Base-by-base conservation (phyloP, 2,888 invertebrate genomes). In the Anodontia alba region DNA sequence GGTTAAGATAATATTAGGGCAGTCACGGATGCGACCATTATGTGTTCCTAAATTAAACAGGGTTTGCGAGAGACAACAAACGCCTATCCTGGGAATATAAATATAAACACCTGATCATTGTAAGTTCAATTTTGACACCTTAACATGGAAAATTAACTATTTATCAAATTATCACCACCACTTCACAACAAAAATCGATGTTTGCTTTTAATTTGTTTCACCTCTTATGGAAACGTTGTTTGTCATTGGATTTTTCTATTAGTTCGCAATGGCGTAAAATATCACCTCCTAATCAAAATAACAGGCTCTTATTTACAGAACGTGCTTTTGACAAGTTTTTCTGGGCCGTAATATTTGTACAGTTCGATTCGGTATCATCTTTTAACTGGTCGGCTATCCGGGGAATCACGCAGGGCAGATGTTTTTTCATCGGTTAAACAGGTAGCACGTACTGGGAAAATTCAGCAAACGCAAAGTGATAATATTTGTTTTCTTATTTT, bases 321-420 rank as follows among this genome's bases (percentile, higher is more conserved):
- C 57, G 57, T 57, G 57, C 15, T 26, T 57, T 57, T 26, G 23
- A 57, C 57, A 57, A 26, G 57, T 57, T 57, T 38, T 57, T 23
- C 12, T 57, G 29, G 23, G 12, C n/a, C 49, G 15, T 23, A 57
- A 26, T 57, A 57, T 57, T 57, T 57, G 57, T 12, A 57, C 57
- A 57, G 26, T 57, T 26, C 7, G 29, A 15, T 15, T 26, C 26
- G 29, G 57, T 57, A 29, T 57, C 57, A 57, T 57, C 57, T 57
- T 49, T 49, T 49, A 15, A 49, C 49, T n/a, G n/a, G 20, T n/a
- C 10, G 49, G 20, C 20, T 8, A 26, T 29, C 15, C 23, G 2
- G 26, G 15, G 5, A 57, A 57, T 29, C 26, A 29, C 26, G 26
- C 26, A 12, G 38, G 57, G 29, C 57, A 57, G 57, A 57, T 57